phyloP scores from a whole-genome alignment of 2,797 vertebrate species.

The Mergus octosetaceus region DNA sequence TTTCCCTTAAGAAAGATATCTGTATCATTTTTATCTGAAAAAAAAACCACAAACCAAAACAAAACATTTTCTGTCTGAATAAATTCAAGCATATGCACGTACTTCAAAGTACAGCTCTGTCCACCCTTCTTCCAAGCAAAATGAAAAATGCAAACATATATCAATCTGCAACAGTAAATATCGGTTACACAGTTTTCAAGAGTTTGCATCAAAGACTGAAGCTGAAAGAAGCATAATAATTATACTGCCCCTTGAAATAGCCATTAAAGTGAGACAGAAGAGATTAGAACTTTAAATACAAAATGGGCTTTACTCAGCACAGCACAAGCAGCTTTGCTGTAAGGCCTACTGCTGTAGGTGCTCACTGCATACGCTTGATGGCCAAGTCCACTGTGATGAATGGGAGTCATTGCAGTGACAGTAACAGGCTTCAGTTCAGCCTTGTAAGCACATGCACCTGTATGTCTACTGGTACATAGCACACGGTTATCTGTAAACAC shows the following conservation, averaged over 20 bases:
- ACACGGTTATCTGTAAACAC: background rate
- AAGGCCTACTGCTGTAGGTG: background rate
- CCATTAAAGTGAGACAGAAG: background rate
- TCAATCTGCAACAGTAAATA: background rate
- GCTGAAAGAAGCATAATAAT: background rate
- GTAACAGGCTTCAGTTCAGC: background rate
- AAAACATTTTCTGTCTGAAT: background rate
- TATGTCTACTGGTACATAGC: accelerated
- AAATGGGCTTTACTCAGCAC: background rate
- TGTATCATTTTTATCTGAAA: background rate
- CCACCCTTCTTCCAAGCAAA: background rate
- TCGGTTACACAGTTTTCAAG: background rate
- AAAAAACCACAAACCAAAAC: background rate
- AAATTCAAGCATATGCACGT: background rate
- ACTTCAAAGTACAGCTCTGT: background rate
- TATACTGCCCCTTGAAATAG: background rate
- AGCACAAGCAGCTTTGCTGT: background rate
- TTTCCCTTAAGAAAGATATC: background rate
- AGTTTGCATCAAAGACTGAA: background rate
- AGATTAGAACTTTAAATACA: background rate
- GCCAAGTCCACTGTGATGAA: background rate
- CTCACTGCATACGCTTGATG: accelerated
- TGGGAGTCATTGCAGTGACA: background rate
- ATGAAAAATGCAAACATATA: background rate
- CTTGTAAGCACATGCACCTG: background rate